Conservation (phyloP, 2,797 vertebrate genomes). For the Champsocephalus gunnari region DNA sequence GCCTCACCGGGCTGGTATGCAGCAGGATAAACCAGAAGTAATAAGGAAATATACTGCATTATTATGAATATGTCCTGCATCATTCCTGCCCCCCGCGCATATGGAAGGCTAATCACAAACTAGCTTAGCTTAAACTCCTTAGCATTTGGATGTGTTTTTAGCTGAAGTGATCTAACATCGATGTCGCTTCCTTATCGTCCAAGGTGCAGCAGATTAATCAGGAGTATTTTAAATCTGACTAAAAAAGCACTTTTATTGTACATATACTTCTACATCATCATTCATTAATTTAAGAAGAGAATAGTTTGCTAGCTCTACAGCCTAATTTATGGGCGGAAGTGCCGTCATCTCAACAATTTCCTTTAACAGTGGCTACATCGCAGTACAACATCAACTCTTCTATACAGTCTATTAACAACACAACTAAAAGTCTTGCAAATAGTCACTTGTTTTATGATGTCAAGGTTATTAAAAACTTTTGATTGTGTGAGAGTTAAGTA, state of each 20-base stretch:
- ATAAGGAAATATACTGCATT: neutral
- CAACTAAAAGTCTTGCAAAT: no score
- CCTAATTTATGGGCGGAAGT: conserved; percentile 39
- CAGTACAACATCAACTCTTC: no score
- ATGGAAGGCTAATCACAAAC: conserved; percentile 17
- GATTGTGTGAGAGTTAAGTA: no score
- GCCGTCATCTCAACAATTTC: conserved; percentile 30
- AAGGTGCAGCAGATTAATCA: neutral
- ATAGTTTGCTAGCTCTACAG: neutral
- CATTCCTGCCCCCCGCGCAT: conserved; percentile 36
- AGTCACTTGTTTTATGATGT: no score
- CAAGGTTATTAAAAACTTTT: no score
- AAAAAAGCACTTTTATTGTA: accelerated
- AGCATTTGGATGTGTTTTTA: conserved; percentile 37
- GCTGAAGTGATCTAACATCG: neutral
- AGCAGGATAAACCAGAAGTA: conserved; percentile 11
- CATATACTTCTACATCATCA: neutral
- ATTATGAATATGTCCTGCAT: neutral
- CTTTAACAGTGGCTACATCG: no score
- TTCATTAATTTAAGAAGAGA: neutral
- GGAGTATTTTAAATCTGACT: neutral
- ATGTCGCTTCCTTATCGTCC: neutral
- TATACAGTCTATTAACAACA: no score
- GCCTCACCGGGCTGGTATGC: conserved; percentile 19
- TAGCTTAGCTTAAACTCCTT: conserved; percentile 7